A percentile compares a stretch with the other conserved stretches of the same genome.
Conservation (phyloP, 2,797 vertebrate species). For the Mergus octosetaceus region DNA sequence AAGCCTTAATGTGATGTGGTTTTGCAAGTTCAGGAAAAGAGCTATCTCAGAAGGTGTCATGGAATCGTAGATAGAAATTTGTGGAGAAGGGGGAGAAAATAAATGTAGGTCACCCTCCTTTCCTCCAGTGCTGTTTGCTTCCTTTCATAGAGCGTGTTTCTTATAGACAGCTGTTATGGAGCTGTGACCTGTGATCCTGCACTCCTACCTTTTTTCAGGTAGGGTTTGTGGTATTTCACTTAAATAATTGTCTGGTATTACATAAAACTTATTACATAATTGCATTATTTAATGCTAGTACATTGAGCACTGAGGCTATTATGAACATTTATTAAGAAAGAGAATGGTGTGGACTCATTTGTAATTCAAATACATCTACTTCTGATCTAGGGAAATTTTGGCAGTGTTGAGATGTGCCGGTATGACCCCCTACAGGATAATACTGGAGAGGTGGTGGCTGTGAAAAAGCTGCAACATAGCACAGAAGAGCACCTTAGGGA, state of each 20-base stretch:
- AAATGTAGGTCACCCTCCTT: rapidly evolving
- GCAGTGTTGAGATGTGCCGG: slow-evolving; percentile 97
- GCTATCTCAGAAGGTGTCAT: background rate
- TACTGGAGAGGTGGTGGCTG: slow-evolving; percentile 96
- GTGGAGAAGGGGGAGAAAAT: background rate
- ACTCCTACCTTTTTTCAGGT: background rate
- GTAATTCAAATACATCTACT: background rate
- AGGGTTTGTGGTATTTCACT: background rate
- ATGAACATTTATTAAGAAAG: background rate
- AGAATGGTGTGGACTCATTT: background rate
- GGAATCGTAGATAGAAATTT: background rate
- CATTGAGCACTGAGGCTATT: background rate
- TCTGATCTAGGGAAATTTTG: slow-evolving; percentile 91
- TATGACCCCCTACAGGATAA: slow-evolving; percentile 97
- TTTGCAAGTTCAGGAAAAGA: background rate
- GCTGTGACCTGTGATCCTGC: background rate
- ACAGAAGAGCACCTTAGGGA: slow-evolving; percentile 93
- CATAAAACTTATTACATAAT: background rate
- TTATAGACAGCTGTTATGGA: background rate
- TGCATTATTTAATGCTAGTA: background rate
- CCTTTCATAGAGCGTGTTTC: background rate
- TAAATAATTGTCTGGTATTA: background rate
- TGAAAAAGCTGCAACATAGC: slow-evolving; percentile 97
- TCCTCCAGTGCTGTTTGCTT: background rate
- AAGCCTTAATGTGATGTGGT: background rate